Evolutionary conservation across 2,113 vertebrate genomes (phyloP).

Genomic region (Leptodactylus fuscus): DNA sequence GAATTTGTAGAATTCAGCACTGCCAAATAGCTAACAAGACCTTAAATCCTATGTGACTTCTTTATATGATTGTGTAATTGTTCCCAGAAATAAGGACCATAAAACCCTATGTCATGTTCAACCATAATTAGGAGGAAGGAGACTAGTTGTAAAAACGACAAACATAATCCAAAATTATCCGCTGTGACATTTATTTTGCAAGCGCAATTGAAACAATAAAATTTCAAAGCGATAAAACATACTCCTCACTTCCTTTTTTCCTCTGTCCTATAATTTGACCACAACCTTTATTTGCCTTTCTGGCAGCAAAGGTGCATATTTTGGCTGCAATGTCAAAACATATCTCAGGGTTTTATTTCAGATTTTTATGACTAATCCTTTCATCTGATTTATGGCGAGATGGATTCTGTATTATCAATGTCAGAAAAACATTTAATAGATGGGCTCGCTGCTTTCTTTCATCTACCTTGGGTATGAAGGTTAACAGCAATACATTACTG

Average conservation of each 20-base stretch:
- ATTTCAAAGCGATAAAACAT: conserved; percentile 38
- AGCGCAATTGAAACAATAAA: conserved; percentile 55
- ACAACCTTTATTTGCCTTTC: conserved; percentile 14
- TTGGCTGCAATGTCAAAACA: conserved; percentile 25
- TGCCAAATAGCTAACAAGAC: conserved; percentile 53
- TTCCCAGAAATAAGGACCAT: conserved; percentile 57
- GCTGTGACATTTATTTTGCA: conserved; percentile 54
- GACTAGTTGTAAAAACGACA: conserved; percentile 53
- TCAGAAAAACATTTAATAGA: not conserved
- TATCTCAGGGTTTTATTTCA: conserved; percentile 10
- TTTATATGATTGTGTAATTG: conserved; percentile 57
- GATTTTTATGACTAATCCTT: conserved; percentile 31
- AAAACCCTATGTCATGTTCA: conserved; percentile 49
- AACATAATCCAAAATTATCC: conserved; percentile 58
- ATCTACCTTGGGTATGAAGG: no score
- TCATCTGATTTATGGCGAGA: conserved; percentile 12
- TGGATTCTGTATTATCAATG: not conserved
- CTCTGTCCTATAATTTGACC: conserved; percentile 6
- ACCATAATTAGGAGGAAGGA: conserved; percentile 52
- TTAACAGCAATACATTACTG: not conserved
- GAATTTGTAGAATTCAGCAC: conserved; percentile 38
- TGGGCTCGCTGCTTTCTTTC: not conserved
- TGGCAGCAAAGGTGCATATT: conserved; percentile 19
- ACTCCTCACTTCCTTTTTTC: conserved; percentile 10
- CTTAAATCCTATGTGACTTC: conserved; percentile 56